Conservation (phyloP, 2,797 vertebrate genomes). For the Bovichtus variegatus region DNA sequence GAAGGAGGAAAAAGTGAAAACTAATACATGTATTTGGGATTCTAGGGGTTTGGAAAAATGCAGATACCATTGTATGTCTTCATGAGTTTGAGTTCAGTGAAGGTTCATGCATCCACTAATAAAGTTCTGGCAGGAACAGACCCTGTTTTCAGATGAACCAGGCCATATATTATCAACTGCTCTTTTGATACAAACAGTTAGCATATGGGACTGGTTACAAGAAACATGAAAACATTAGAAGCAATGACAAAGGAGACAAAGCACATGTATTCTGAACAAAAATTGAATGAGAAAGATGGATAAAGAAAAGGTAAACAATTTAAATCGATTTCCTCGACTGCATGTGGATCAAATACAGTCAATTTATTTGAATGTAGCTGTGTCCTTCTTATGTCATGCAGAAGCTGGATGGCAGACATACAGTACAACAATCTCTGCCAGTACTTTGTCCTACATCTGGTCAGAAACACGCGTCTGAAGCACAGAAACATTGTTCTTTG, state of each 20-base stretch:
- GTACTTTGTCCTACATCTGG: neutral
- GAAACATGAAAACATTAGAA: neutral
- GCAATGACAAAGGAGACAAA: conserved; percentile 4
- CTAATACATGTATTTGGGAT: neutral
- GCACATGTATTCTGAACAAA: neutral
- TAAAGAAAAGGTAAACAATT: neutral
- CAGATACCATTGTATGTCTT: neutral
- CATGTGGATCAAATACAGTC: conserved; percentile 11
- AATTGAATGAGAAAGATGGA: neutral
- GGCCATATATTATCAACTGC: conserved; percentile 15
- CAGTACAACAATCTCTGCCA: conserved; percentile 2
- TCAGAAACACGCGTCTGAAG: neutral
- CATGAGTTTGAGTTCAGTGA: conserved; percentile 10
- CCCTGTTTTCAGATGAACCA: conserved; percentile 8
- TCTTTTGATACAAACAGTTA: conserved; percentile 29
- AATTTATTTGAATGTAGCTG: neutral
- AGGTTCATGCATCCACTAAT: conserved; percentile 13
- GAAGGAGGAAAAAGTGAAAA: neutral
- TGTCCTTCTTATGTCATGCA: conserved; percentile 4
- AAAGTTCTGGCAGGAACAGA: conserved; percentile 16
- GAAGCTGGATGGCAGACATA: neutral
- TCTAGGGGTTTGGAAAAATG: neutral
- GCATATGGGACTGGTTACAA: conserved; percentile 36
- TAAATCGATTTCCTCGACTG: neutral
- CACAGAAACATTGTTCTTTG: neutral